Percentiles rank a stretch among this genome's conserved stretches.
Evolutionary conservation across 2,797 vertebrate genomes (phyloP).

Genomic region (Tapirus indicus): DNA sequence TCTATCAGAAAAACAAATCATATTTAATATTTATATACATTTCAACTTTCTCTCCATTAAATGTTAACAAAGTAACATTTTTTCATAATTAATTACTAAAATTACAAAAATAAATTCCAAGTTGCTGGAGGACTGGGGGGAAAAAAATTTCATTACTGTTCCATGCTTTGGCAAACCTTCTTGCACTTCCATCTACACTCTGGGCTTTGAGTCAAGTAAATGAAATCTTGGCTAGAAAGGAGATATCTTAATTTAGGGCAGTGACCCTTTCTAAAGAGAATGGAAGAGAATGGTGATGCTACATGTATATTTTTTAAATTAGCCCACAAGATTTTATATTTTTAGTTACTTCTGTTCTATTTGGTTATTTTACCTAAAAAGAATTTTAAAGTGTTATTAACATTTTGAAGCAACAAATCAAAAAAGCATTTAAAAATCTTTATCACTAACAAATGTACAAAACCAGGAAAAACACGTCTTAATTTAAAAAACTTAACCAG

Average conservation of each 20-base stretch:
- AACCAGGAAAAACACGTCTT: background rate
- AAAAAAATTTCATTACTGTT: slow-evolving; percentile 51
- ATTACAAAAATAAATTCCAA: slow-evolving; percentile 52
- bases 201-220: slow-evolving; percentile 68
- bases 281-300: slow-evolving; percentile 14
- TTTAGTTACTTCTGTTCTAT: slow-evolving; percentile 18
- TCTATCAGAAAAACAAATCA: slow-evolving; percentile 46
- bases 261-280: slow-evolving; percentile 59
- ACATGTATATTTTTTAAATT: background rate
- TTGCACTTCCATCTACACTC: slow-evolving; percentile 44
- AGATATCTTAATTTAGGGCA: slow-evolving; percentile 64
- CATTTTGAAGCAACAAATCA: slow-evolving; percentile 5
- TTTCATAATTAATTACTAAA: slow-evolving; percentile 67
- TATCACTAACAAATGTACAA: background rate
- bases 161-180: slow-evolving; percentile 41
- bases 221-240: slow-evolving; percentile 51
- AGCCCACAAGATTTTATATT: slow-evolving; percentile 38
- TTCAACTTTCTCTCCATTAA: slow-evolving; percentile 59
- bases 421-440: slow-evolving; percentile 25
- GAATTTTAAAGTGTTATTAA: slow-evolving; percentile 17
- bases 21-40: slow-evolving; percentile 33
- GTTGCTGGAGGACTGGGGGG: background rate
- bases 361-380: slow-evolving; percentile 54
- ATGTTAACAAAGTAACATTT: slow-evolving; percentile 51
- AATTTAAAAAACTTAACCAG: background rate